Evolutionary conservation across 2,888 invertebrate species (phyloP).

Genomic region (Abrostola tripartita): DNA sequence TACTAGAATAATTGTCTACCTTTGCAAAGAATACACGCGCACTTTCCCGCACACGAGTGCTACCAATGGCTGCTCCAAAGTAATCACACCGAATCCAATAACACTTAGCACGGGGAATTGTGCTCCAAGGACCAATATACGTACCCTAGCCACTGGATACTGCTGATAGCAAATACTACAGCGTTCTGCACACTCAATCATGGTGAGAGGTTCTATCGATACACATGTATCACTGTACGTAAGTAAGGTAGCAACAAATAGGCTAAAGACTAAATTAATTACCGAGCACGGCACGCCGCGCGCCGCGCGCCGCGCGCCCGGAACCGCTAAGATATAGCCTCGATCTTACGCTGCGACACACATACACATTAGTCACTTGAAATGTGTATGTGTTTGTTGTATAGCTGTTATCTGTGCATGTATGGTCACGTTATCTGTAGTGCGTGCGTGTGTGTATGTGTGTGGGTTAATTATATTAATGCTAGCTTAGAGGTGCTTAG

Average conservation of each 20-base stretch:
- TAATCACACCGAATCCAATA: too few species aligned
- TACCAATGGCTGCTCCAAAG: too few species aligned
- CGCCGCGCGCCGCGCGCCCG: constrained; percentile 25
- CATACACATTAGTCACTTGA: constrained; percentile 40
- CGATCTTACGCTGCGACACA: constrained; percentile 23
- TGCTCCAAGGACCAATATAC: neutral
- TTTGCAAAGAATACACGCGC: too few species aligned
- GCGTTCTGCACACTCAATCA: constrained; percentile 7
- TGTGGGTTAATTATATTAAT: constrained; percentile 32
- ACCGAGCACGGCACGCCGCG: constrained; percentile 32
- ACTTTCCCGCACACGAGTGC: too few species aligned
- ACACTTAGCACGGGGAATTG: neutral
- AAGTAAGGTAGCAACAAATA: constrained; percentile 15
- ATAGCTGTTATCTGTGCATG: neutral
- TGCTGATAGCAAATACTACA: neutral
- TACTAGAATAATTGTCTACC: too few species aligned
- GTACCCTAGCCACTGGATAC: neutral
- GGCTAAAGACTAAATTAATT: constrained; percentile 42
- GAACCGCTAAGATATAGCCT: constrained; percentile 50
- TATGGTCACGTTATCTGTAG: neutral
- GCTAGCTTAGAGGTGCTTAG: constrained; percentile 17
- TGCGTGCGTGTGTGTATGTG: neutral
- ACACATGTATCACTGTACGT: constrained; percentile 15
- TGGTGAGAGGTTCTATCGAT: constrained; percentile 10
- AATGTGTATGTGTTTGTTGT: neutral